A percentile compares a stretch with the other conserved stretches of the same genome.
Conservation (phyloP, 1,140 invertebrate species). For the Lepidurus packardi region DNA sequence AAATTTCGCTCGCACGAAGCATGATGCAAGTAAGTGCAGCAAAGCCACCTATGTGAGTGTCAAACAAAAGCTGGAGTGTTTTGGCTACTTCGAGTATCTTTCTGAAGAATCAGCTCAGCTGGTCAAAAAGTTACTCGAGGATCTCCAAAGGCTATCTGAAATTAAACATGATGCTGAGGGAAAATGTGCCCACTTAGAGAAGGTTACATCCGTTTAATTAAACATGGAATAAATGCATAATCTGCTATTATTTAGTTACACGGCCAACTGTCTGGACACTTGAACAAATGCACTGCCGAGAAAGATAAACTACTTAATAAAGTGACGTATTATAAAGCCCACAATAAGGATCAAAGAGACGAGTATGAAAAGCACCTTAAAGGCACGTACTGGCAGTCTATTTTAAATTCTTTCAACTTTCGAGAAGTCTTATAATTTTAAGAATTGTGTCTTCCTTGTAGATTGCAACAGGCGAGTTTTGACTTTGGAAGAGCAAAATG, state of each 20-base stretch:
- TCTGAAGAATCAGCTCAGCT: conserved; percentile 30
- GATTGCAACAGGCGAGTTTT: neutral
- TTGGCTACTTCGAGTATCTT: conserved; percentile 27
- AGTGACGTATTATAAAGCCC: neutral
- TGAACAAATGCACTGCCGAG: neutral
- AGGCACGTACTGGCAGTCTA: neutral
- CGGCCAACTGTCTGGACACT: neutral
- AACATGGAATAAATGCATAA: neutral
- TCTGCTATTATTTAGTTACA: neutral
- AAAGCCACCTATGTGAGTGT: conserved; percentile 20
- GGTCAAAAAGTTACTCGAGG: conserved; percentile 28
- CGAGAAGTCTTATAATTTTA: neutral
- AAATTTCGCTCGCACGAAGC: neutral
- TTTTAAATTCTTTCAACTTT: neutral
- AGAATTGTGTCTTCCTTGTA: neutral
- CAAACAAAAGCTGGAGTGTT: conserved; percentile 26
- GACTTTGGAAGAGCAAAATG: neutral
- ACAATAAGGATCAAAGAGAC: neutral
- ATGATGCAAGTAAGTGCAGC: neutral
- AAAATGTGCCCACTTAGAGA: neutral
- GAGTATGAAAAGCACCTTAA: neutral
- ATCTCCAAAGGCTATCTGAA: conserved; percentile 7
- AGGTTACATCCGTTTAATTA: neutral
- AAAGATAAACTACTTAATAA: conserved; percentile 3
- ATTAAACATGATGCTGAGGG: neutral